Base-by-base conservation (phyloP, 1,140 invertebrate genomes). In the Cyphomyrmex costatus region DNA sequence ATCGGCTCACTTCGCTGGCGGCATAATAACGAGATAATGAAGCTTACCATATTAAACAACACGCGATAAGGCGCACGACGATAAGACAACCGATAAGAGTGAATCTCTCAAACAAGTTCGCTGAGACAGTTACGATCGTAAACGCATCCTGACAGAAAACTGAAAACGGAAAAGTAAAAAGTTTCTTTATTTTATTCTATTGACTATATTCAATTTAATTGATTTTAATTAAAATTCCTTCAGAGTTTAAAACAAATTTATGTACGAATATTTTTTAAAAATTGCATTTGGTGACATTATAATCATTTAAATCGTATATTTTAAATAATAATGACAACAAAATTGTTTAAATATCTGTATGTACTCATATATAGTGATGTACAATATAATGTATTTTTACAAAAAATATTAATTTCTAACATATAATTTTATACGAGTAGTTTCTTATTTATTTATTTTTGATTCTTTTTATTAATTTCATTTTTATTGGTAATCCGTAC, bases 21-120 rank as follows among this genome's bases (percentile, higher is more conserved):
- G 74, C 77, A 86, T 86, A 89, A 89, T 89, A 89, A 89, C 83
- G 30, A 89, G 88, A 89, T 89, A 89, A 89, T 89, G 87, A 89
- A 58, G 77, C 84, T 89, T 86, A 86, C 76, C 84, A 70, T 89
- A 89, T 89, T 89, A 89, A 89, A 89, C 77, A 89, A 89, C 70
- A 53, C 21, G 76, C 74, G 87, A 89, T 89, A 89, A 89, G 88
- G 46, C 74, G 46, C 56, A 60, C 8, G 16, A 24, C n/a, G 86
- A 88, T 89, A 88, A 88, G 60, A 51, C 21, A 60, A 58, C 24
- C 36, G 87, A 89, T 89, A 89, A 89, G 71, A 79, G 36, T 33
- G 63, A 89, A 82, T 86, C 36, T 86, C 27, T 70, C 49, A 16
- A 30, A 33, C 16, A 10, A 63, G 46, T 33, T 53, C 27, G 49